These are phyloP conservation scores for Ophonus ardosiacus DNA, from an alignment of 2,888 invertebrate genomes.

Conservation along the genomic window DNA sequence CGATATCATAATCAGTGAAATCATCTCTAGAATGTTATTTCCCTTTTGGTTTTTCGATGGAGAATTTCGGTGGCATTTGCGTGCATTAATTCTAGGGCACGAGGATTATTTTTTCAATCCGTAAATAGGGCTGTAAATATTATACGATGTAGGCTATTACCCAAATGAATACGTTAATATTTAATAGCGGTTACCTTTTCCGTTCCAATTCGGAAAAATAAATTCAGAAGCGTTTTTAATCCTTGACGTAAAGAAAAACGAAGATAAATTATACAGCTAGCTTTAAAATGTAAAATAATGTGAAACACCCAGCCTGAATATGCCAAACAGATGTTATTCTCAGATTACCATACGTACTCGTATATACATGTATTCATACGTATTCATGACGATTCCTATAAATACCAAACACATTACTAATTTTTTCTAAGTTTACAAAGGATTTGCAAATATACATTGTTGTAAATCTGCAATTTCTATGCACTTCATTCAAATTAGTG, in stretches of 20 bases:
- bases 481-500: background rate
- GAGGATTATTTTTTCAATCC: slow-evolving; percentile 47
- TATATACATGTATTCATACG: slow-evolving; percentile 42
- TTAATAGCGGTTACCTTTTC: slow-evolving; percentile 40
- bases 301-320: slow-evolving; percentile 31
- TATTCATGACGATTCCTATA: slow-evolving; percentile 36
- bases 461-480: background rate
- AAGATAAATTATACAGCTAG: slow-evolving; percentile 38
- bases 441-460: background rate
- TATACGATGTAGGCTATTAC: slow-evolving; percentile 39
- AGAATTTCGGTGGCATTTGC: background rate
- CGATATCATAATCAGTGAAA: too few relatives aligned
- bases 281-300: slow-evolving; percentile 49
- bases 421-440: background rate
- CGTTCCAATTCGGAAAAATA: slow-evolving; percentile 51
- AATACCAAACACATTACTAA: background rate
- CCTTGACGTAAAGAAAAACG: slow-evolving; percentile 44
- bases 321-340: slow-evolving; percentile 38
- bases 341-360: slow-evolving; percentile 38
- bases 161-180: slow-evolving; percentile 54
- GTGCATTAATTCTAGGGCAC: slow-evolving; percentile 18
- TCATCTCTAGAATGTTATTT: too few relatives aligned
- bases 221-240: slow-evolving; percentile 36
- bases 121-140: slow-evolving; percentile 42
- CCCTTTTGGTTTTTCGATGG: background rate